Evolutionary conservation across 1,140 invertebrate species (phyloP), one percentile per base, ranked within the genome.

Genomic region (Bombus pascuorum): DNA sequence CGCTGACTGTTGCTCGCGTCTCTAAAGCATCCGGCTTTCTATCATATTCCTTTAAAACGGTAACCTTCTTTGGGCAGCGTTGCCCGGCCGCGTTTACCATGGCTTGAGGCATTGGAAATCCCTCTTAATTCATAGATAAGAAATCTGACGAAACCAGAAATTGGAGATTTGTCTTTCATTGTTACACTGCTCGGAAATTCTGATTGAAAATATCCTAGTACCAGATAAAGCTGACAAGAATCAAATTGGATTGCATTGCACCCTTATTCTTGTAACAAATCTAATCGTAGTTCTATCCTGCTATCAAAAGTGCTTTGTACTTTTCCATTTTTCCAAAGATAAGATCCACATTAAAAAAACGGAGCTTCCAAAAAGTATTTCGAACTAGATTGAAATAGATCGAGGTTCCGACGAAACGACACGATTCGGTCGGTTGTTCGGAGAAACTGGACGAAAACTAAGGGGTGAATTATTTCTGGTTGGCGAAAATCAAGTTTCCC

Each of bases 401-500:
- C 18, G 39, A 25, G 9, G 18, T 79, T 44, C 66, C 39, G 15
- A 32, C 9, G 28, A 15, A n/a, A 34, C 22, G 59, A 22, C 44
- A 47, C 77, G 34, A 70, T 53, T 68, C 65, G 42, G 62, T 8
- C 75, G 1, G 42, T 13, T 68, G 22, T 22, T 47, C 44, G 47
- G 5, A 18, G 47, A 22, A 53, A 53, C 47, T 42, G 8, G 12
- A 18, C 15, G 62, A 34, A 39, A 32, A 37, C 28, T 18, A 37
- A 53, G 37, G n/a, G 13, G 13, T 18, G 32, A 34, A 82, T 32
- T 59, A 74, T 82, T 80, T 57, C 65, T 80, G 66, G 18, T 28
- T 32, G 68, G 22, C 18, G 44, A 72, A 81, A 81, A 81, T 80
- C 34, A 80, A 80, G 65, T 44, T 81, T 71, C 6, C 25, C 25